A percentile compares a stretch with the other conserved stretches of the same genome.
Conservation (phyloP, 2,888 invertebrate genomes). For the Thereva unica region DNA sequence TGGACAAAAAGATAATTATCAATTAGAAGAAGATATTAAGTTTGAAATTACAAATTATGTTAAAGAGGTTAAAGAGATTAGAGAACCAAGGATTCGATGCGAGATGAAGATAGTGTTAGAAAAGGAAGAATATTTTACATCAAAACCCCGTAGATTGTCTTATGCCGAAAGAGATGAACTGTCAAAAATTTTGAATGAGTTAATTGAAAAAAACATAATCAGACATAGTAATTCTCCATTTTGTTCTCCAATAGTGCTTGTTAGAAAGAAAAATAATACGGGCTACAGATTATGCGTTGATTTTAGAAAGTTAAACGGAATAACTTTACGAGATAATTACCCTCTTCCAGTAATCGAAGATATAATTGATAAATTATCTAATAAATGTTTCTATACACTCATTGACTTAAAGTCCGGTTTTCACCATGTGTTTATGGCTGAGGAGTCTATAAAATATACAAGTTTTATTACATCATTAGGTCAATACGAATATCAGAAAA, state of each 20-base stretch:
- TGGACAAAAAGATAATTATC: not conserved
- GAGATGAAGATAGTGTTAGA: constrained; percentile 8
- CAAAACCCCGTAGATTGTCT: not conserved
- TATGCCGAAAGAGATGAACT: not conserved
- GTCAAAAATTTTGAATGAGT: constrained; percentile 18
- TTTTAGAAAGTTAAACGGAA: constrained; percentile 41
- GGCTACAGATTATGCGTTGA: constrained; percentile 40
- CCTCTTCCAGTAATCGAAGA: constrained; percentile 42
- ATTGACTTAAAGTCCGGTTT: constrained; percentile 44
- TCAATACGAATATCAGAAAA: constrained; percentile 40
- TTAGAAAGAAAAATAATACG: constrained; percentile 37
- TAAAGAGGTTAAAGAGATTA: not conserved
- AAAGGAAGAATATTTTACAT: not conserved
- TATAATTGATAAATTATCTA: constrained; percentile 37
- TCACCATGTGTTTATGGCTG: constrained; percentile 40
- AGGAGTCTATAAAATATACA: constrained; percentile 42
- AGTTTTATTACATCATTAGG: constrained; percentile 44
- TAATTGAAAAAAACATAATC: constrained; percentile 25
- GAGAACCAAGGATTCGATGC: not conserved
- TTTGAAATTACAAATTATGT: too few relatives aligned
- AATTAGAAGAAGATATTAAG: too few relatives aligned
- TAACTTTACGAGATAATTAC: constrained; percentile 39
- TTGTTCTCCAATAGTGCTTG: constrained; percentile 38
- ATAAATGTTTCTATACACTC: constrained; percentile 42
- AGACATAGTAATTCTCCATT: constrained; percentile 35